Evolutionary conservation across 2,888 invertebrate genomes (phyloP), one percentile per base, ranked within the genome.

Genomic region (Melieria omissa): DNA sequence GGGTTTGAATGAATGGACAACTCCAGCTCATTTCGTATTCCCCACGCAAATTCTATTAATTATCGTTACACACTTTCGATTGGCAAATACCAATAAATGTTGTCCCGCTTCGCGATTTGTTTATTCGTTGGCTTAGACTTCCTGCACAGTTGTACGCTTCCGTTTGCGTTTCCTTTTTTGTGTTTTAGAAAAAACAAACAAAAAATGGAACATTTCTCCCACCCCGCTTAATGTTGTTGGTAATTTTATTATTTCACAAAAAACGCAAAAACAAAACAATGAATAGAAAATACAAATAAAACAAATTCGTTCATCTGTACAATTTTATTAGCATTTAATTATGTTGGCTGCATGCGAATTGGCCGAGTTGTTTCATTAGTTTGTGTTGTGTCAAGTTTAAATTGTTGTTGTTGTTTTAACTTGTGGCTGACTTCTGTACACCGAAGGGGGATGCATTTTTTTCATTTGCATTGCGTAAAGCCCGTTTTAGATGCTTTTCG

Each of bases 21-120:
- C 29, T 29, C 29, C 29, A 29, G 29, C 83, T 84, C 84, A 85
- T 85, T 85, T 81, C 75, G 81, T 79, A 85, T 86, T 84, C 86
- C 77, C 77, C 74, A 76, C 80, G 80, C 84, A 84, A 84, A 81
- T 84, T 83, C 85, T 86, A 85, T 86, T 86, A 86, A 86, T 85
- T 86, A 86, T 83, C 83, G 83, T 85, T 86, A 86, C 83, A 85
- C 81, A 80, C 80, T 80, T 82, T 77, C 74, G 66, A 76, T 76
- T 75, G 71, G 73, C 76, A 74, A 76, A 67, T 67, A 67, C 45
- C 46, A 69, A 62, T 54, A 47, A 46, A 61, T 70, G 64, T 70
- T 58, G 57, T 70, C 49, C 57, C 58, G 47, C 64, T 70, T 63
- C 65, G 64, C 62, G 45, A 62, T 57, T 69, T 41, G 4, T 63